Evolutionary conservation across 1,140 invertebrate genomes (phyloP).

Genomic region (Diorhabda elongata): DNA sequence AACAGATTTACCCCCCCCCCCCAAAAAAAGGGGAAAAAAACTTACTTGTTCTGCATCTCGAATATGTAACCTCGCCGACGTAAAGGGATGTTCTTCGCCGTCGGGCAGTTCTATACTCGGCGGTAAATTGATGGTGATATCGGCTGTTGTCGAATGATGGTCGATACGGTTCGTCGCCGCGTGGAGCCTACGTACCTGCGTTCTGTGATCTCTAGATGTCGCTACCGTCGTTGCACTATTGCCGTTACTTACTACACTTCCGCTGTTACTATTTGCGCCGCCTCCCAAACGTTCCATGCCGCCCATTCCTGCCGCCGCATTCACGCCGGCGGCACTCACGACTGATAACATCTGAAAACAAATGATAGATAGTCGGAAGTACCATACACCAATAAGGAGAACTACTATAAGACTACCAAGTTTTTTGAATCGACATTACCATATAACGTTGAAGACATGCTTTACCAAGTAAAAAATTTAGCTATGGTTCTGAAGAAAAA

Average conservation of each 20-base stretch:
- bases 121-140: conserved; percentile 62
- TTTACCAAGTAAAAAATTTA: not conserved
- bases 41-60: conserved; percentile 60
- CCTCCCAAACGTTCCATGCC: conserved; percentile 51
- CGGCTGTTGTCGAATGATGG: conserved; percentile 55
- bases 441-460: not conserved
- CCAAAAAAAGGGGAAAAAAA: not conserved
- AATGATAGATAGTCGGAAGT: conserved; percentile 15
- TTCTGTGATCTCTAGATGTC: conserved; percentile 51
- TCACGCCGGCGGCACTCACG: conserved; percentile 50
- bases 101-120: conserved; percentile 65
- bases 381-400: not conserved
- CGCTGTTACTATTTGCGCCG: conserved; percentile 35
- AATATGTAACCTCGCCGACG: conserved; percentile 55
- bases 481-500: not conserved
- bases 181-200: conserved; percentile 50
- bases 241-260: conserved; percentile 34
- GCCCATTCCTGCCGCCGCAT: conserved; percentile 53
- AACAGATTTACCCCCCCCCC: no score
- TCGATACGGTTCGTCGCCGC: conserved; percentile 50
- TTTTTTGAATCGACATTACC: not conserved
- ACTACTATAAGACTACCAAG: not conserved
- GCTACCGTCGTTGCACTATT: conserved; percentile 46
- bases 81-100: conserved; percentile 65
- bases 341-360: conserved; percentile 60